These are phyloP conservation scores for Anadara kagoshimensis DNA, from an alignment of 1,140 invertebrate species.

Conservation along the genomic window DNA sequence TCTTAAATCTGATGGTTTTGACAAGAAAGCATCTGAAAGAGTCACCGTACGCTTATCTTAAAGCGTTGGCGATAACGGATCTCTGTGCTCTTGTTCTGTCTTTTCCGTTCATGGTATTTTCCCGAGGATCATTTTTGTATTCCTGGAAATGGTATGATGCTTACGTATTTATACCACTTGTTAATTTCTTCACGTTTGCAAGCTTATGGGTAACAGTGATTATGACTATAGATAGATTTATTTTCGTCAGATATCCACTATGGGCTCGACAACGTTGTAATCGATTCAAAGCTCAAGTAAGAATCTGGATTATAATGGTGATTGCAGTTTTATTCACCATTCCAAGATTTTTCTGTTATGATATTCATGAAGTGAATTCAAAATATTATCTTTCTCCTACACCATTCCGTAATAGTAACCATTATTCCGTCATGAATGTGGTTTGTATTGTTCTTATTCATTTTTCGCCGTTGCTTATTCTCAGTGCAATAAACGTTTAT, in stretches of 20 bases:
- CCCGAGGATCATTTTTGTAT: conserved; percentile 14
- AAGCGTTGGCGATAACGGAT: conserved; percentile 51
- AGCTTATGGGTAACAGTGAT: conserved; percentile 54
- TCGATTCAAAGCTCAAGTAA: conserved; percentile 24
- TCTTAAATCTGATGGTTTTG: conserved; percentile 53
- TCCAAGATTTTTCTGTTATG: conserved; percentile 45
- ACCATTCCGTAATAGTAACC: background rate
- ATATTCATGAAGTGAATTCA: background rate
- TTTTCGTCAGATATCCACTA: conserved; percentile 43
- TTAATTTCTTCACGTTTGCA: conserved; percentile 48
- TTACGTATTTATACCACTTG: conserved; percentile 46
- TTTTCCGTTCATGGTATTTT: conserved; percentile 28
- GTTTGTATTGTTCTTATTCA: conserved; percentile 35
- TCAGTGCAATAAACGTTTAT: conserved; percentile 40
- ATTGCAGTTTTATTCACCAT: conserved; percentile 30
- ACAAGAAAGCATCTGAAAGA: conserved; percentile 43
- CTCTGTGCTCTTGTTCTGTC: conserved; percentile 47
- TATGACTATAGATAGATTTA: conserved; percentile 54
- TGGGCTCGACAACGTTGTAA: conserved; percentile 38
- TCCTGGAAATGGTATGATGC: conserved; percentile 36
- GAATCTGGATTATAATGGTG: conserved; percentile 25
- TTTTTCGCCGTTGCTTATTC: conserved; percentile 36
- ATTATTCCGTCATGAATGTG: conserved; percentile 19
- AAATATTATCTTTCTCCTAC: background rate
- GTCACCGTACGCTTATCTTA: conserved; percentile 57